phyloP scores from a whole-genome alignment of 2,888 invertebrate species.

The Erannis defoliaria region DNA sequence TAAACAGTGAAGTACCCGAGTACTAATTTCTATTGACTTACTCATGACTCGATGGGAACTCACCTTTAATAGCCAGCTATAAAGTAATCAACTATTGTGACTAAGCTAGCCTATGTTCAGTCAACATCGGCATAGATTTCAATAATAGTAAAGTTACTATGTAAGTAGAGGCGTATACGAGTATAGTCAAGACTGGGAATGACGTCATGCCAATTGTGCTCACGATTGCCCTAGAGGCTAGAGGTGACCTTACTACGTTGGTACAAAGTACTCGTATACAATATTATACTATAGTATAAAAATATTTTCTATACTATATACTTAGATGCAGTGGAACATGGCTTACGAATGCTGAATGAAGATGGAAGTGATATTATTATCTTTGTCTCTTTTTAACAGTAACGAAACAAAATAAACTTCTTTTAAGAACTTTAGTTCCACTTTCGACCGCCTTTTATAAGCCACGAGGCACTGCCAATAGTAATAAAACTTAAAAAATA shows the following conservation, averaged over 20 bases:
- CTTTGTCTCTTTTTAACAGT: background rate
- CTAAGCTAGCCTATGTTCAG: constrained; percentile 1
- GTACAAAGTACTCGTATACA: background rate
- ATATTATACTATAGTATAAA: too few species aligned
- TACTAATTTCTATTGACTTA: too few species aligned
- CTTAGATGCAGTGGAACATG: background rate
- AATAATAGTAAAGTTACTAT: background rate
- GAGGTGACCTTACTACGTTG: constrained; percentile 9
- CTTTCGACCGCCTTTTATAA: background rate
- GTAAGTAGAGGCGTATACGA: background rate
- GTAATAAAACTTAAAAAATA: background rate
- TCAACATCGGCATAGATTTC: background rate
- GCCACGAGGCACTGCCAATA: background rate
- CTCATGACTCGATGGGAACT: background rate
- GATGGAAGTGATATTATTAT: background rate
- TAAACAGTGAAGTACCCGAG: too few species aligned
- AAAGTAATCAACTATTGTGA: background rate
- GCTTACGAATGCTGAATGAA: background rate
- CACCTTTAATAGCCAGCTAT: background rate
- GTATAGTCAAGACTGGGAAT: background rate
- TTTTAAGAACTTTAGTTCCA: too few species aligned
- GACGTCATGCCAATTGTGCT: constrained; percentile 28
- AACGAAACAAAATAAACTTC: background rate
- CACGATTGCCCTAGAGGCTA: constrained; percentile 17
- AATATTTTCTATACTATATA: background rate